Conservation (phyloP, 2,113 vertebrate genomes). For the Percopsis transmontana region DNA sequence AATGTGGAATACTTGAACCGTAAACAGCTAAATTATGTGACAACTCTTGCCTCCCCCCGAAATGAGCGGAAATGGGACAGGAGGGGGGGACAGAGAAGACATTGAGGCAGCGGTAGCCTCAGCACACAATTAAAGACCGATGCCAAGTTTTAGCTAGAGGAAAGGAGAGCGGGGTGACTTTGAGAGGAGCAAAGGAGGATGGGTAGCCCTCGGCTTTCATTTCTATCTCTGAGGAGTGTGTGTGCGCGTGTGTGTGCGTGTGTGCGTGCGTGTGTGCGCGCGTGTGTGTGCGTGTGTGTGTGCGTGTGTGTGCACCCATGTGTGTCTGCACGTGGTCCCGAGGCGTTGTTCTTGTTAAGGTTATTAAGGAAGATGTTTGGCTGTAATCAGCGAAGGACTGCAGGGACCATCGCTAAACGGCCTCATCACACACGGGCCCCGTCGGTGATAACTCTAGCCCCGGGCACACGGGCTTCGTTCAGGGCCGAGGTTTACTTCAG, state of each 20-base stretch:
- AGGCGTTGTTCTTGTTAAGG: constrained; percentile 84
- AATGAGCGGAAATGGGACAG: constrained; percentile 11
- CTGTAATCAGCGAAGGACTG: constrained; percentile 87
- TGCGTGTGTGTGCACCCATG: constrained; percentile 9
- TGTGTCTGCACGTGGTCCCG: constrained; percentile 64
- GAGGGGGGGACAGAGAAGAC: constrained; percentile 18
- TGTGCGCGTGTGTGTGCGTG: constrained; percentile 31
- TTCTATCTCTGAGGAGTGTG: constrained; percentile 54
- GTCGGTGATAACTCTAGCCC: constrained; percentile 93
- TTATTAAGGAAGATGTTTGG: constrained; percentile 87
- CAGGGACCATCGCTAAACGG: constrained; percentile 88
- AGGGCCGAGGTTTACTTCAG: too few species aligned
- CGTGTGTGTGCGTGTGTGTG: constrained; percentile 5
- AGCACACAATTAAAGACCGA: constrained; percentile 41
- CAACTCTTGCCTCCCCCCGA: constrained; percentile 31
- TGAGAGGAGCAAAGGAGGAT: constrained; percentile 63
- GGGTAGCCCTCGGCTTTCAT: constrained; percentile 64
- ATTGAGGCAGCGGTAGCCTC: constrained; percentile 28
- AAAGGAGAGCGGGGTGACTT: constrained; percentile 72
- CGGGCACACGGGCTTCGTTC: constrained; percentile 67
- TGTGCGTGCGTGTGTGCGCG: constrained; percentile 14
- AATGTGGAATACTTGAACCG: constrained; percentile 61
- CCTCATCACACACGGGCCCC: constrained; percentile 89
- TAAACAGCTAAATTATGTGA: constrained; percentile 48
- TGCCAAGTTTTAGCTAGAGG: constrained; percentile 50